Evolutionary conservation across 1,140 invertebrate genomes (phyloP).

Genomic region (Drosophila jambulina): DNA sequence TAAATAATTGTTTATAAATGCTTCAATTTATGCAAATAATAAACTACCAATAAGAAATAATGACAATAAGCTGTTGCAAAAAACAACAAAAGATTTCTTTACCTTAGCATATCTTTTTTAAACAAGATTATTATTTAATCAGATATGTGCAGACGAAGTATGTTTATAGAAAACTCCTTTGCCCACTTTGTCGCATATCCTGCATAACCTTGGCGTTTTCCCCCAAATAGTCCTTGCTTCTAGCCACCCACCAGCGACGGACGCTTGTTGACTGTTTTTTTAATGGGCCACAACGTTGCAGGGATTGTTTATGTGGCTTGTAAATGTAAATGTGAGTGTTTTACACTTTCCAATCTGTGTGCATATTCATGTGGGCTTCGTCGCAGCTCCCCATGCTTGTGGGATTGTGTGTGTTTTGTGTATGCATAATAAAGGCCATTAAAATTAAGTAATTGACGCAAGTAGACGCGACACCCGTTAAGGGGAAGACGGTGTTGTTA

Average conservation of each 20-base stretch:
- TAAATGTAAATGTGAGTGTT: constrained; percentile 54
- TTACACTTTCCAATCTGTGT: constrained; percentile 59
- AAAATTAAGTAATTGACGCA: constrained; percentile 74
- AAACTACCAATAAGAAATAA: not conserved
- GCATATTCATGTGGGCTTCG: constrained; percentile 43
- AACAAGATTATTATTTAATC: not conserved
- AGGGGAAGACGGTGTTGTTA: constrained; percentile 17
- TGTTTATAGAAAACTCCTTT: not conserved
- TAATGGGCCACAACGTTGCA: constrained; percentile 35
- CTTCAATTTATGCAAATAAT: not conserved
- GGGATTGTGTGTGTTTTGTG: constrained; percentile 12
- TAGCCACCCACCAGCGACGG: not conserved
- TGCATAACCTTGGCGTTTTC: constrained; percentile 3
- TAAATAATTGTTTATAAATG: too few species aligned
- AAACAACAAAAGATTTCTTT: not conserved
- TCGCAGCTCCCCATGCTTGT: not conserved
- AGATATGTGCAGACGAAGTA: not conserved
- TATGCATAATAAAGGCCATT: constrained; percentile 69
- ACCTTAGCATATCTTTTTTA: not conserved
- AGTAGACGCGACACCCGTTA: constrained; percentile 39
- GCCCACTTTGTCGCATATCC: not conserved
- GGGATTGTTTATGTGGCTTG: constrained; percentile 49
- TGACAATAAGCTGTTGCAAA: not conserved
- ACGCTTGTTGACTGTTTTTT: constrained; percentile 45
- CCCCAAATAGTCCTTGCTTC: not conserved